A percentile compares a stretch with the other conserved stretches of the same genome.
phyloP scores from a whole-genome alignment of 1,140 invertebrate species.

The Sitobion miscanthi region DNA sequence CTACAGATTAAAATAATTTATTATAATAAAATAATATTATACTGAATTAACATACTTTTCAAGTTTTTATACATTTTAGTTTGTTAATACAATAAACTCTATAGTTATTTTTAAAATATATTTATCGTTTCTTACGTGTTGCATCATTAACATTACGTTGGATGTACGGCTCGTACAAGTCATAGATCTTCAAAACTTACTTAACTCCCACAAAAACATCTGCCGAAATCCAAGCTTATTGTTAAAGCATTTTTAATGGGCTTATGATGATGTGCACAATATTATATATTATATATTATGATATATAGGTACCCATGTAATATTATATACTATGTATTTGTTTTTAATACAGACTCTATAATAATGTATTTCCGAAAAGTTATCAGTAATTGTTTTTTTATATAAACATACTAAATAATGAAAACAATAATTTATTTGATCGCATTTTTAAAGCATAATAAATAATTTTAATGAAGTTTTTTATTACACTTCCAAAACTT shows the following conservation, averaged over 20 bases:
- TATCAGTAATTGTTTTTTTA: not conserved
- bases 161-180: not conserved
- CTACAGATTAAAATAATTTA: not conserved
- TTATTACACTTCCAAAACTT: not conserved
- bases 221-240: not conserved
- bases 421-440: not conserved
- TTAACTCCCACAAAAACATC: not conserved
- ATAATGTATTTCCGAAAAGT: not conserved
- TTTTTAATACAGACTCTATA: not conserved
- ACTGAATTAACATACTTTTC: not conserved
- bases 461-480: slow-evolving; percentile 14
- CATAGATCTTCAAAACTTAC: not conserved
- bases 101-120: not conserved
- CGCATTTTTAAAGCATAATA: not conserved
- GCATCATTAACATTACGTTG: not conserved
- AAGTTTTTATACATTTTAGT: not conserved
- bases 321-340: not conserved
- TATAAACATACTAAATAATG: not conserved
- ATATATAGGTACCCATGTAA: not conserved
- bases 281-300: not conserved
- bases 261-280: not conserved
- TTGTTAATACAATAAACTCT: not conserved
- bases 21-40: not conserved
- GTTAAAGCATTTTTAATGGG: slow-evolving; percentile 25
- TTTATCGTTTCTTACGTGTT: not conserved